Base-by-base conservation (phyloP, 2,113 vertebrate genomes). In the Misgurnus anguillicaudatus region DNA sequence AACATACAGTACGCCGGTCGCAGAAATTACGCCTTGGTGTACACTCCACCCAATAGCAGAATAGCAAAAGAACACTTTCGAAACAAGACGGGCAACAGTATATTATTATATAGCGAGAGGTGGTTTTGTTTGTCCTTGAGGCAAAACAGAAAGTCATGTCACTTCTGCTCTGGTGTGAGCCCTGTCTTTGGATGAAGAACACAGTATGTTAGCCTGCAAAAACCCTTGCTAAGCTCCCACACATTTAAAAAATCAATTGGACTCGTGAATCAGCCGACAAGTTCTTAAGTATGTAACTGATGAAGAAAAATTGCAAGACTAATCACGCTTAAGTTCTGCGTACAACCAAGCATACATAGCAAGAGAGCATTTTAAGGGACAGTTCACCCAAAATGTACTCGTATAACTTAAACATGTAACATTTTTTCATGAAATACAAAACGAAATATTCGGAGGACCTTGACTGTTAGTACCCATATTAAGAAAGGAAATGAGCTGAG, bases 121-220 rank as follows among this genome's bases (percentile, higher is more conserved):
- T 36, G 31, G 60, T 82, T 70, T 51, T 70, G 16, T 55, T 38
- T 64, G 64, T 69, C 76, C 45, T 78, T 82, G 14, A 79, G 17
- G 70, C 45, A 68, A 42, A n/a, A 55, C 17, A 36, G 53, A 75
- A 79, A 78, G 76, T 82, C 70, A 78, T 14, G 68, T 66, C 55
- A 76, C 65, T 76, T 76, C 39, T 62, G 58, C 60, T 42, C 51
- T 53, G 36, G 24, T 63, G 41, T 69, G 63, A 74, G 21, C 69
- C 67, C 63, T 42, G 62, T 41, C n/a, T 41, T 58, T 74, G 67
- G 55, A 17, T 68, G 61, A 73, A 78, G 17, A 78, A 58, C 55
- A 36, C 48, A 16, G 19, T 47, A 10, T n/a, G 36, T 66, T 78
- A 36, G 70, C 65, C 62, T 82, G 76, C 61, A 62, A 67, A 77